Percentiles rank a stretch among this genome's conserved stretches.
Conservation (phyloP, 2,797 vertebrate genomes). For the Salarias fasciatus region DNA sequence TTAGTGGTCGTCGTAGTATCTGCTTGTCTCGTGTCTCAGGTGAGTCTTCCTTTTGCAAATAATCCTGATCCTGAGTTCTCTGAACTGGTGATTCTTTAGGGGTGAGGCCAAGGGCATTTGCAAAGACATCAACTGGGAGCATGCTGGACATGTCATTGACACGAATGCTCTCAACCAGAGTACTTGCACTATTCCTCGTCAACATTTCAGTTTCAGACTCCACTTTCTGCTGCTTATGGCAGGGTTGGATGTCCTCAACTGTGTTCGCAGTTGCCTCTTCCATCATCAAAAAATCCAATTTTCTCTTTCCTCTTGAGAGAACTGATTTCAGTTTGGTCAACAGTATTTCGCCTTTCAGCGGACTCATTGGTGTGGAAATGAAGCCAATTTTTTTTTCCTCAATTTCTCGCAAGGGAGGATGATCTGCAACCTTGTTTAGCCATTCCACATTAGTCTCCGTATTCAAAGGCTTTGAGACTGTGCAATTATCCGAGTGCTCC, state of each 20-base stretch:
- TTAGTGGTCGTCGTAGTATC: conserved; percentile 36
- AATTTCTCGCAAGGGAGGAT: conserved; percentile 14
- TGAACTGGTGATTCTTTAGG: conserved; percentile 45
- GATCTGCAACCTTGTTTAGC: conserved; percentile 3
- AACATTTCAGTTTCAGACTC: conserved; percentile 19
- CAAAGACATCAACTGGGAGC: conserved; percentile 66
- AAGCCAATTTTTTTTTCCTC: conserved; percentile 25
- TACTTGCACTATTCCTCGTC: conserved; percentile 16
- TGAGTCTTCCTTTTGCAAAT: conserved; percentile 25
- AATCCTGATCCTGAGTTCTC: conserved; percentile 19
- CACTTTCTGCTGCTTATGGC: conserved; percentile 64
- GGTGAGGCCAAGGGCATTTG: conserved; percentile 66
- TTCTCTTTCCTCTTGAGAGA: conserved; percentile 69
- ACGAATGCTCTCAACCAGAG: conserved; percentile 5
- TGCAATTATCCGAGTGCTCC: background rate
- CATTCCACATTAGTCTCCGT: conserved; percentile 16
- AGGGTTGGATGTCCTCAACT: conserved; percentile 38
- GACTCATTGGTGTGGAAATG: conserved; percentile 23
- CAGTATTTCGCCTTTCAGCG: conserved; percentile 53
- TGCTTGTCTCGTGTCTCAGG: conserved; percentile 30
- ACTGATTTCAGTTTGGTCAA: conserved; percentile 76
- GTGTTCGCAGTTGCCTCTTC: conserved; percentile 12
- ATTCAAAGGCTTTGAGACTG: conserved; percentile 11
- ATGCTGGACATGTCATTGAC: conserved; percentile 33
- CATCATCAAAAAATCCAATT: conserved; percentile 14